Percentiles rank a stretch among this genome's conserved stretches.
These are phyloP conservation scores for Bombus sylvicola DNA, from an alignment of 1,140 invertebrate genomes.

Conservation along the genomic window DNA sequence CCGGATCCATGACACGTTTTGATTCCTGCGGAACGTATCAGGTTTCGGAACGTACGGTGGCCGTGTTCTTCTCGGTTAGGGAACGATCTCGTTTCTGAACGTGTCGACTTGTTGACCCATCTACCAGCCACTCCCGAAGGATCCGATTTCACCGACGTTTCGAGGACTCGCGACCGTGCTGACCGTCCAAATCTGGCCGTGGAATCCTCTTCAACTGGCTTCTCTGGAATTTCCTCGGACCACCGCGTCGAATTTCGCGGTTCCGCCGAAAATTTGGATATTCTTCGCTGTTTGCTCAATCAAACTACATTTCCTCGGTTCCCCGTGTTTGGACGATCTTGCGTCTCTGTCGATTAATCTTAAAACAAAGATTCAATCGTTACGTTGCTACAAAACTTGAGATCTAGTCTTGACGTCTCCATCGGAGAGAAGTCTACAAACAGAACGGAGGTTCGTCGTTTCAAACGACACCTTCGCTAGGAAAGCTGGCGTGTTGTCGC, in stretches of 20 bases:
- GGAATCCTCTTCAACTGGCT: conserved; percentile 30
- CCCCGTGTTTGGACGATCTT: not conserved
- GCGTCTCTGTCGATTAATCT: too few relatives aligned
- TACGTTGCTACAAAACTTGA: too few relatives aligned
- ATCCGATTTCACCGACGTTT: conserved; percentile 66
- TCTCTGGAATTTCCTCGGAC: conserved; percentile 13
- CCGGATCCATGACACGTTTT: conserved; percentile 55
- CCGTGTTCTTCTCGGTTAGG: conserved; percentile 12
- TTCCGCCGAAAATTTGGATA: conserved; percentile 5
- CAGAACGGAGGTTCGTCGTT: not conserved
- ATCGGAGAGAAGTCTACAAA: too few relatives aligned
- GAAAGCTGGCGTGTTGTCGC: not conserved
- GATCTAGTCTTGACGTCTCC: too few relatives aligned
- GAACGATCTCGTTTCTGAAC: conserved; percentile 45
- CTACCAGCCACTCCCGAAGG: conserved; percentile 46
- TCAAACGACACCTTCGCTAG: not conserved
- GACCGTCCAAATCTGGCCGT: not conserved
- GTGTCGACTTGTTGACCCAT: conserved; percentile 73
- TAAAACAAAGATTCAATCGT: too few relatives aligned
- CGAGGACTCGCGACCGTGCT: conserved; percentile 41
- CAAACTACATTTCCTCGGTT: not conserved
- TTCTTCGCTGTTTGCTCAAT: conserved; percentile 4
- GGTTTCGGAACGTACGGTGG: conserved; percentile 45
- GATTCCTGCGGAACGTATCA: conserved; percentile 61
- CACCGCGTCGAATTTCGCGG: conserved; percentile 40